phyloP scores from a whole-genome alignment of 2,888 invertebrate species.

The Cenopis cana region DNA sequence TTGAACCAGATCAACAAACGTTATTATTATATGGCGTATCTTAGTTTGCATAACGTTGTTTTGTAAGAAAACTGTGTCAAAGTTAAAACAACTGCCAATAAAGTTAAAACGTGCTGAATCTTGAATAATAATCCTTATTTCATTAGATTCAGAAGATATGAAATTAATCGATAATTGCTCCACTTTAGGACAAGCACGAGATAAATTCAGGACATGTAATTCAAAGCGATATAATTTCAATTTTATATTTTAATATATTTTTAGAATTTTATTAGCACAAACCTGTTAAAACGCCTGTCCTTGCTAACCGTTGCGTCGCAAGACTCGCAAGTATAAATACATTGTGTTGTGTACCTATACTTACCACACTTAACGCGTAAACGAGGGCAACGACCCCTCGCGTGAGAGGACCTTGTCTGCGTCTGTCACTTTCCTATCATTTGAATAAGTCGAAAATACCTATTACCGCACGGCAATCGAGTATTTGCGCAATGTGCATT shows the following conservation, averaged over 20 bases:
- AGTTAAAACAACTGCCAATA: conserved; percentile 13
- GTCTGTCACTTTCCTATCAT: conserved; percentile 64
- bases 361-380: conserved; percentile 47
- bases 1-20: background rate
- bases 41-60: conserved; percentile 10
- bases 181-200: background rate
- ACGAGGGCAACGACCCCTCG: conserved; percentile 67
- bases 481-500: conserved; percentile 11
- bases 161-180: background rate
- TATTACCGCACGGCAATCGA: conserved; percentile 13
- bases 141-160: background rate
- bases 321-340: conserved; percentile 26
- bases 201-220: background rate
- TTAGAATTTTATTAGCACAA: conserved; percentile 19
- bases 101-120: background rate
- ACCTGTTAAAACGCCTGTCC: conserved; percentile 30
- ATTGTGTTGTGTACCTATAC: conserved; percentile 28
- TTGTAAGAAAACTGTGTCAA: conserved; percentile 19
- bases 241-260: no score
- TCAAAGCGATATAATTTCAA: background rate
- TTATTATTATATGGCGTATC: background rate
- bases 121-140: background rate
- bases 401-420: conserved; percentile 65
- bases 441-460: conserved; percentile 47
- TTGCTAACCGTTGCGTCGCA: conserved; percentile 31